Percentiles rank a stretch among this genome's conserved stretches.
Evolutionary conservation across 2,888 invertebrate species (phyloP).

Genomic region (Drosophila quinaria): DNA sequence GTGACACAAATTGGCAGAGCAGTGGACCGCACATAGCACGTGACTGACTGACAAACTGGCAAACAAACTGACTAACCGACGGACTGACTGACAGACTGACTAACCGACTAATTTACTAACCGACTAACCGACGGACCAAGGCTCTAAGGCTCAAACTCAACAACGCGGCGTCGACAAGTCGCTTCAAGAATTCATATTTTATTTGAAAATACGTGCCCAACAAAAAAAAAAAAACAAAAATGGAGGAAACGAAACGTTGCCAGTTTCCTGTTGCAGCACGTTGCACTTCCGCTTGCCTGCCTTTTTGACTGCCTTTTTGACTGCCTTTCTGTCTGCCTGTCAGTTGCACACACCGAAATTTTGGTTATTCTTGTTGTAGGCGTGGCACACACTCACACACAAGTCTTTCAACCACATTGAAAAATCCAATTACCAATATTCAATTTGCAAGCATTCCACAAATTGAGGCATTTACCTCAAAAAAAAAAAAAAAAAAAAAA

Average conservation of each 20-base stretch:
- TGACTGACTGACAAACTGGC: conserved; percentile 39
- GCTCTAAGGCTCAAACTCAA: not conserved
- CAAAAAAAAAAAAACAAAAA: conserved; percentile 2
- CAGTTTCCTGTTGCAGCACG: conserved; percentile 50
- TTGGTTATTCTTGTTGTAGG: not conserved
- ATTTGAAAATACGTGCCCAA: conserved; percentile 27
- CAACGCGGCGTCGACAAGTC: conserved; percentile 7
- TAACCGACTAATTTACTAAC: not conserved
- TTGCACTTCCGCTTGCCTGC: conserved; percentile 39
- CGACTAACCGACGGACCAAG: conserved; percentile 6
- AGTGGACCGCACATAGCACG: conserved; percentile 60
- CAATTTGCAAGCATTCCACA: conserved; percentile 31
- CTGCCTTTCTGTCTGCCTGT: not conserved
- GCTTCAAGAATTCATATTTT: conserved; percentile 38
- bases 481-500: not conserved
- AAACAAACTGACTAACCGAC: conserved; percentile 23
- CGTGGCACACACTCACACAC: conserved; percentile 1
- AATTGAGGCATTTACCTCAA: conserved; percentile 17
- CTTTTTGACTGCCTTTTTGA: not conserved
- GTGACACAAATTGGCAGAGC: conserved; percentile 47
- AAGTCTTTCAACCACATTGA: conserved; percentile 9
- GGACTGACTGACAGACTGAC: conserved; percentile 15
- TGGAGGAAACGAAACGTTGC: conserved; percentile 2
- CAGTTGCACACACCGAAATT: conserved; percentile 2
- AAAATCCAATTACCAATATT: conserved; percentile 56